Base-by-base conservation (phyloP, 92 coral and sea anemone genomes). In the Paragorgia papillata region DNA sequence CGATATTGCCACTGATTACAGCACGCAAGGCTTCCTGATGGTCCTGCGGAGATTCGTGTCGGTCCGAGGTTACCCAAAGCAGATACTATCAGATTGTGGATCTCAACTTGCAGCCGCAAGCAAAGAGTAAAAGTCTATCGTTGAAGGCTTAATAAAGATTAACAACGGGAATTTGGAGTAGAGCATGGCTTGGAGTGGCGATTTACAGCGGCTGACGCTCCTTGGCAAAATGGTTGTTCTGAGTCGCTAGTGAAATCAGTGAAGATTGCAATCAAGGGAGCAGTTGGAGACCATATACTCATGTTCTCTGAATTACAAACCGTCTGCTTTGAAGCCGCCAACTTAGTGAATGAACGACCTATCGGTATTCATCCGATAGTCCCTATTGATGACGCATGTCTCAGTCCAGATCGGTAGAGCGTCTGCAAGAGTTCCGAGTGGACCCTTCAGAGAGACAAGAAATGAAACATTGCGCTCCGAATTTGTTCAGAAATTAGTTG, bases 151-250 rank as follows among this genome's bases (percentile, higher is more conserved):
- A 27, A 62, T 17, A 3, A 62, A 61, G 67, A 28, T 4, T 57
- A 73, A 19, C 75, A 80, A 0, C 66, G 43, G 57, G 81, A 33
- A n/a, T 65, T 44, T 56, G 84, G 86, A 9, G 77, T 50, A 27
- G 69, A 57, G 63, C 77, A 78, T 46, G 87, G 79, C 53, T 24
- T 82, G 43, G 55, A 62, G 50, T 76, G 90, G 87, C 50, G 34
- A 27, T 86, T 86, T 56, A 43, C 79, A 29, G 57, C 84, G 33
- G 84, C 90, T n/a, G 84, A 86, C 51, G 84, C 82, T 31, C 88
- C 80, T 1, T 87, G 88, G 90, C 58, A 87, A 29, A 79, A 79
- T 40, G 83, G 85, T 30, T 66, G 69, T 19, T 79, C 79, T 0
- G 85, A 87, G 48, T 65, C 80, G 26, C 64, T 87, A 17, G 79